A percentile compares a stretch with the other conserved stretches of the same genome.
phyloP scores from a whole-genome alignment of 2,888 invertebrate genomes.

The Dicycla oo region DNA sequence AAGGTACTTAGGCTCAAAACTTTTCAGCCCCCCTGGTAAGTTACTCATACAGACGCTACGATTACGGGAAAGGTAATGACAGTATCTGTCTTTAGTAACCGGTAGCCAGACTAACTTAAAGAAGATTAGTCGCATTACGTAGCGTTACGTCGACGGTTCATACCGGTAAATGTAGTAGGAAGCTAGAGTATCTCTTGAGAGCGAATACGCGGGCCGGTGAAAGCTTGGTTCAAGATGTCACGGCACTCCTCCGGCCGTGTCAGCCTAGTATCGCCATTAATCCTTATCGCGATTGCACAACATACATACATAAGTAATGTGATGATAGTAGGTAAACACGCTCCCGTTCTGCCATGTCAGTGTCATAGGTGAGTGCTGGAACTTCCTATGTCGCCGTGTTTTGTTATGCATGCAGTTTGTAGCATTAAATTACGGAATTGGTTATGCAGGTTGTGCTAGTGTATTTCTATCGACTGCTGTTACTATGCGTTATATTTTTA shows the following conservation, averaged over 20 bases:
- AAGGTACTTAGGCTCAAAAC: no score
- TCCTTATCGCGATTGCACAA: conserved; percentile 75
- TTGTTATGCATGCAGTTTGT: conserved; percentile 36
- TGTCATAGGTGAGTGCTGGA: conserved; percentile 62
- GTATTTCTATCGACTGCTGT: background rate
- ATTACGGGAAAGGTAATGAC: conserved; percentile 7
- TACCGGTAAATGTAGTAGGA: conserved; percentile 38
- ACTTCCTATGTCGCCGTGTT: conserved; percentile 47
- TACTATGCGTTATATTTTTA: background rate
- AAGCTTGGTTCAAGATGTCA: conserved; percentile 87
- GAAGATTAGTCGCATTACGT: conserved; percentile 30
- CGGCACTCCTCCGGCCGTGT: conserved; percentile 66
- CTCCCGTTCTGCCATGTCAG: conserved; percentile 60
- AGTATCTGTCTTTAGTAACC: conserved; percentile 12
- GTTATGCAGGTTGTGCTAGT: background rate
- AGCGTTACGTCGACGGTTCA: conserved; percentile 20
- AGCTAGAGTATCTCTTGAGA: conserved; percentile 45
- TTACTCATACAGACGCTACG: background rate
- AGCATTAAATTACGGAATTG: conserved; percentile 17
- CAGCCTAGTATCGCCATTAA: conserved; percentile 74
- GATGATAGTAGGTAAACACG: conserved; percentile 50
- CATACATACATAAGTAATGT: conserved; percentile 61
- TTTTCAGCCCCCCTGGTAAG: no score
- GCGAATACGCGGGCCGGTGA: conserved; percentile 76
- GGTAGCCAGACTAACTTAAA: conserved; percentile 11